phyloP scores from a whole-genome alignment of 1,140 invertebrate genomes.

The Chironomus striatipennis region DNA sequence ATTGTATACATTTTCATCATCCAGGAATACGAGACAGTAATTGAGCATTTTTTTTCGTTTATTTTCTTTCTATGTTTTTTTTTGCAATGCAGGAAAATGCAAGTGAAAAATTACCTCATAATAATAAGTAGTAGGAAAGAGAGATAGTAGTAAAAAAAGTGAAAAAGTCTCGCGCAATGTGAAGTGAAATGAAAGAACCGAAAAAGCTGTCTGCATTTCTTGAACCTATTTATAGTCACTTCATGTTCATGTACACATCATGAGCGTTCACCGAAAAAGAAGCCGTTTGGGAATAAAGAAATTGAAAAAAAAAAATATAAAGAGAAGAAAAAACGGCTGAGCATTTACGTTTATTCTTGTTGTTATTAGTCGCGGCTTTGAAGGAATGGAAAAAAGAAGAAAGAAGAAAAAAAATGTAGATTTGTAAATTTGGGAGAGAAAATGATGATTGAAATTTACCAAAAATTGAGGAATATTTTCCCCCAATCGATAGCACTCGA shows the following conservation, averaged over 20 bases:
- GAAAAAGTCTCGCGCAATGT: neutral
- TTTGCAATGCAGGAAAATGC: neutral
- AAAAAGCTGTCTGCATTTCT: slow-evolving; percentile 19
- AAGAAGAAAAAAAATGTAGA: neutral
- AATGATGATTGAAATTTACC: slow-evolving; percentile 14
- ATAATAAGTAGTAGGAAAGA: too few species aligned
- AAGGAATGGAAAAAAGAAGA: neutral
- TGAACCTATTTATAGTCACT: slow-evolving; percentile 20
- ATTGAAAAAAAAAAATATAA: neutral
- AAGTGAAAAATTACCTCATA: neutral
- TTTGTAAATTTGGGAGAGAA: neutral
- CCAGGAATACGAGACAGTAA: too few species aligned
- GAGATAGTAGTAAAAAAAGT: too few species aligned
- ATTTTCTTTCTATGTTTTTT: neutral
- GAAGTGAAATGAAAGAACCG: slow-evolving; percentile 1
- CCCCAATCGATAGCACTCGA: neutral
- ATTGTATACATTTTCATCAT: too few species aligned
- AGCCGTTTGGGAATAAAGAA: neutral
- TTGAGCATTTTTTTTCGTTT: too few species aligned
- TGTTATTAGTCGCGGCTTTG: slow-evolving; percentile 11
- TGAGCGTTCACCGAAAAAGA: slow-evolving; percentile 19
- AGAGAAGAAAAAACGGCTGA: neutral
- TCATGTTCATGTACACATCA: slow-evolving; percentile 20
- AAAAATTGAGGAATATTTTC: neutral
- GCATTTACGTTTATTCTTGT: slow-evolving; percentile 3